Evolutionary conservation across 1,140 invertebrate genomes (phyloP).

Genomic region (Acromyrmex echinatior): DNA sequence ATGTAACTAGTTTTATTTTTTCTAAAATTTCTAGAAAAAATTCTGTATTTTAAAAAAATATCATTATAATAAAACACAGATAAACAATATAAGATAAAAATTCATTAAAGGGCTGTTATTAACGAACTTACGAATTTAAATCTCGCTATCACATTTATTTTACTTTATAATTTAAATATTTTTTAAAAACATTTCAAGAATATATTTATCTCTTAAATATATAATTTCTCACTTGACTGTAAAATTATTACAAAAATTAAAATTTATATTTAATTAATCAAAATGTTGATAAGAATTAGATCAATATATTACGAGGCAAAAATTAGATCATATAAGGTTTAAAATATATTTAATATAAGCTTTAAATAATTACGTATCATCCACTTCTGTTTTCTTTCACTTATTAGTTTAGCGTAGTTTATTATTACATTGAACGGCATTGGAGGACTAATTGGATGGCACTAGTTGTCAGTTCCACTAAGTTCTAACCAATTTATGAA

Average conservation of each 20-base stretch:
- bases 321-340: too few species aligned
- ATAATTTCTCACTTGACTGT: neutral
- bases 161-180: neutral
- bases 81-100: neutral
- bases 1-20: neutral
- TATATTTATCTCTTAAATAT: neutral
- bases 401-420: slow-evolving; percentile 18
- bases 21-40: neutral
- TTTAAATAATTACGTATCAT: neutral
- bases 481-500: slow-evolving; percentile 79
- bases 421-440: slow-evolving; percentile 4
- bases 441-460: slow-evolving; percentile 64
- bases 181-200: neutral
- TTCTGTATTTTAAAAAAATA: neutral
- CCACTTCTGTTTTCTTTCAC: neutral
- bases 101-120: neutral
- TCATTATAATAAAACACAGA: neutral
- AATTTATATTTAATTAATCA: slow-evolving; percentile 1
- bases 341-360: neutral
- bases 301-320: too few species aligned
- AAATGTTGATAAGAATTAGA: neutral
- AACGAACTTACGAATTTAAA: neutral
- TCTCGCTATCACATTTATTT: neutral
- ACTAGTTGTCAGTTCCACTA: slow-evolving; percentile 35
- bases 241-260: neutral